These are phyloP conservation scores for Mesorhabditis spiculigera DNA, from an alignment of 2,888 invertebrate species.

Conservation along the genomic window DNA sequence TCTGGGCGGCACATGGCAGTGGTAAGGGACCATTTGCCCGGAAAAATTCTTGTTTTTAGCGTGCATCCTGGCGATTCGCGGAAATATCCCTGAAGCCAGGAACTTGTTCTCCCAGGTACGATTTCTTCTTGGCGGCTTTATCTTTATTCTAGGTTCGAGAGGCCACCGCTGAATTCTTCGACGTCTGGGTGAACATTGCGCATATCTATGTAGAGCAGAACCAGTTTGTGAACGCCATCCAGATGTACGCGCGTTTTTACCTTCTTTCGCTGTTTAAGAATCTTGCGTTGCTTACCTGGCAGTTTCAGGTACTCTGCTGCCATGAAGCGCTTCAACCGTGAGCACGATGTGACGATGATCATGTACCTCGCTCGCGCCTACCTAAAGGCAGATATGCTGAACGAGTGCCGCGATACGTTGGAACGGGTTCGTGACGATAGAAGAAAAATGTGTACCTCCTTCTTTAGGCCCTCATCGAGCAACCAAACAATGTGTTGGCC, in stretches of 20 bases:
- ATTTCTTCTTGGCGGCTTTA: neutral
- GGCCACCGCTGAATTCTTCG: slow-evolving; percentile 96
- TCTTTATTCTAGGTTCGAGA: slow-evolving; percentile 68
- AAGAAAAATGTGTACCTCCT: slow-evolving; percentile 9
- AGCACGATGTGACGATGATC: slow-evolving; percentile 88
- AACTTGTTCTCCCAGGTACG: slow-evolving; percentile 87
- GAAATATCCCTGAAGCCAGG: slow-evolving; percentile 86
- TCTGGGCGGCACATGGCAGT: slow-evolving; percentile 98
- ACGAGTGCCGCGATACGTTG: slow-evolving; percentile 75
- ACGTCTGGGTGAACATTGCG: slow-evolving; percentile 99
- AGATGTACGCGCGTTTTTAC: slow-evolving; percentile 70
- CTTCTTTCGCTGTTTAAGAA: neutral
- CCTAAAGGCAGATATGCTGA: slow-evolving; percentile 81
- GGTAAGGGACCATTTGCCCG: slow-evolving; percentile 63
- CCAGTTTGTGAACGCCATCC: slow-evolving; percentile 83
- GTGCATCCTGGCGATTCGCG: slow-evolving; percentile 86
- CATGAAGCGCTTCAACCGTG: slow-evolving; percentile 88
- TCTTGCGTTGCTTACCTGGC: neutral
- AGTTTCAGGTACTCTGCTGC: slow-evolving; percentile 81
- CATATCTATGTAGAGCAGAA: slow-evolving; percentile 98
- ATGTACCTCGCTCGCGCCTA: slow-evolving; percentile 92
- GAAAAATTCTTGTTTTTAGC: slow-evolving; percentile 57
- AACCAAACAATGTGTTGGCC: slow-evolving; percentile 86
- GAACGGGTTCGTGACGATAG: slow-evolving; percentile 67
- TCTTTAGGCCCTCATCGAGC: slow-evolving; percentile 77